Base-by-base conservation (phyloP, 2,888 invertebrate genomes). In the Frankliniella fusca region DNA sequence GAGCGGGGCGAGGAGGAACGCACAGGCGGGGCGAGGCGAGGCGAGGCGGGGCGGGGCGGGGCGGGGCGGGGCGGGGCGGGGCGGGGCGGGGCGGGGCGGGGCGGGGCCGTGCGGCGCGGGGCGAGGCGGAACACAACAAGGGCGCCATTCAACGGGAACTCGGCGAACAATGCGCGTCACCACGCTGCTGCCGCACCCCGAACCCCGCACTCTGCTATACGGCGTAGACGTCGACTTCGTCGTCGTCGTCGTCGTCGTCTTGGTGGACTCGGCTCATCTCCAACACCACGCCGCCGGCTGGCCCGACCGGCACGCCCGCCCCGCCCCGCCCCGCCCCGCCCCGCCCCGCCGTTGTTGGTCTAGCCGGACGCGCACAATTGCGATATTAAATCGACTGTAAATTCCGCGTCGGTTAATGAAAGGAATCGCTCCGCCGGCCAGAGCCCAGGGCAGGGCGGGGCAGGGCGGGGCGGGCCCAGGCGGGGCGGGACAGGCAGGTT, bases 331-430 rank as follows among this genome's bases (percentile, higher is more conserved):
- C 12, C 27, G 9, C 20, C 65, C 65, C n/a, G 65, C 65, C 65
- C n/a, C n/a, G 20, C 20, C 65, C 65, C 9, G 65, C 65, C 65
- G 20, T 23, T 20, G 70, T 11, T 23, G 7, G 70, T 20, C 70
- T 23, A n/a, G 70, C 70, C 70, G 70, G 70, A 27, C 70, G 70
- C 70, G 70, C 23, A 76, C 70, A 76, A 76, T 76, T 76, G 70
- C 70, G 27, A 76, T 76, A 76, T 76, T 76, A 76, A 76, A 76
- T 76, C 70, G 70, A 76, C 70, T 76, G 70, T 76, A 76, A 76
- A 76, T 76, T 76, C 70, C 70, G 38, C 38, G 38, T 38, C 70
- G 12, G 70, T 76, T 76, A 76, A 76, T 76, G 70, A 76, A 76
- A 76, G 70, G 70, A 76, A 23, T 23, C 70, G 70, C 20, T 38